phyloP scores from a whole-genome alignment of 2,797 vertebrate species.

The Geotrypetes seraphini region DNA sequence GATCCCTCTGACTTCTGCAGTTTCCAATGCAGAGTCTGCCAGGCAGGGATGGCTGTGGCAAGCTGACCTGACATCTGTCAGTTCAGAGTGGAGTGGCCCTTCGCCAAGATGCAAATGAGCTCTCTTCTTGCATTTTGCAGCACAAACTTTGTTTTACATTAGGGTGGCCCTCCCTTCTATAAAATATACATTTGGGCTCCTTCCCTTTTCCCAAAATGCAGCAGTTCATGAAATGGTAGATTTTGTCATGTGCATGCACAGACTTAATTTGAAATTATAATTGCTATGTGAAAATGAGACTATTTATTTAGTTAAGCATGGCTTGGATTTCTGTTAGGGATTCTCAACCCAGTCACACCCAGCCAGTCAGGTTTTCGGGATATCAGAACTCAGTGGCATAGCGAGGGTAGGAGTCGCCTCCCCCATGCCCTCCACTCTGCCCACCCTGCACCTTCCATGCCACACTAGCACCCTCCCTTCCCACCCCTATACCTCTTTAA shows the following conservation, averaged over 20 bases:
- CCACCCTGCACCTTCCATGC: no score
- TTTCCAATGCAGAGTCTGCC: slow-evolving; percentile 57
- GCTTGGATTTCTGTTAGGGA: no score
- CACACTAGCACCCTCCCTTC: no score
- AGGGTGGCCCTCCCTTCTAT: slow-evolving; percentile 11
- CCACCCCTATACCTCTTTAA: no score
- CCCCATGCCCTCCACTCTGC: no score
- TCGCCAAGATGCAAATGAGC: slow-evolving; percentile 21
- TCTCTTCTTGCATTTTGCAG: slow-evolving; percentile 1
- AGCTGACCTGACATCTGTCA: slow-evolving; percentile 19
- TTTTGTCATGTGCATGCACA: slow-evolving; percentile 34
- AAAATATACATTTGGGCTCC: slow-evolving; percentile 31
- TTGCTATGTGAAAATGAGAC: slow-evolving; percentile 27
- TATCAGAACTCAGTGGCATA: no score
- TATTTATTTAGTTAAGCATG: neutral
- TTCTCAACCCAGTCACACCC: no score
- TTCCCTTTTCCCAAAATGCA: no score
- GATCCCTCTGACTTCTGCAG: slow-evolving; percentile 54
- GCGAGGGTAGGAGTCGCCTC: no score
- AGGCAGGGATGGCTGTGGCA: slow-evolving; percentile 38
- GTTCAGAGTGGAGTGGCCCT: slow-evolving; percentile 16
- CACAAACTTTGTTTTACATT: slow-evolving; percentile 7
- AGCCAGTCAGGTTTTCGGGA: no score
- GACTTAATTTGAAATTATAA: slow-evolving; percentile 38
- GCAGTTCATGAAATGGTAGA: slow-evolving; percentile 32